A percentile compares a stretch with the other conserved stretches of the same genome.
phyloP scores from a whole-genome alignment of 2,113 vertebrate species.

The Cryptotis parvus region DNA sequence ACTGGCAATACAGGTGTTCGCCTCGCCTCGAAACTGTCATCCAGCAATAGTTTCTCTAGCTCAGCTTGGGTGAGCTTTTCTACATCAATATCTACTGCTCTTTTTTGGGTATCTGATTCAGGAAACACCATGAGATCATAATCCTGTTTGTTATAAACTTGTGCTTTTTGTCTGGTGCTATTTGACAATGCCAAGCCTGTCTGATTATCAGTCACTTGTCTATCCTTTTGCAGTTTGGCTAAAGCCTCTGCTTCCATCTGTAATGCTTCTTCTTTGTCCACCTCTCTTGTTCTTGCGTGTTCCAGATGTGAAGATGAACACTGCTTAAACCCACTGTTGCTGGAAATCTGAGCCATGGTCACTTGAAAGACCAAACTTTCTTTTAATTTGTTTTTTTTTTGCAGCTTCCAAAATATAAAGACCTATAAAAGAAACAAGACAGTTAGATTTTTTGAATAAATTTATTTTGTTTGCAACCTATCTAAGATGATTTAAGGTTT shows the following conservation, averaged over 20 bases:
- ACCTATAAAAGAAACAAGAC: slow-evolving; percentile 80
- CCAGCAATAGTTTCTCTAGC: slow-evolving; percentile 95
- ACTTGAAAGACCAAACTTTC: slow-evolving; percentile 84
- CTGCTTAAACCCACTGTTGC: slow-evolving; percentile 93
- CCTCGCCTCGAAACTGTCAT: slow-evolving; percentile 92
- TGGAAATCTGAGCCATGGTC: slow-evolving; percentile 97
- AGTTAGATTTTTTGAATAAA: slow-evolving; percentile 54
- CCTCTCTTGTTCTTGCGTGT: slow-evolving; percentile 88
- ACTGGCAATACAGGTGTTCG: slow-evolving; percentile 87
- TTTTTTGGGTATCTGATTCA: slow-evolving; percentile 91
- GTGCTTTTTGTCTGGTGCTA: slow-evolving; percentile 83
- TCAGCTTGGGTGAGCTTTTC: slow-evolving; percentile 95
- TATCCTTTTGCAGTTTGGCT: slow-evolving; percentile 94
- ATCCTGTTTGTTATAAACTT: slow-evolving; percentile 88
- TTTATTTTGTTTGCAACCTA: slow-evolving; percentile 60
- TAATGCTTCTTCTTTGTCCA: slow-evolving; percentile 98
- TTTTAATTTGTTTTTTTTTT: slow-evolving; percentile 62
- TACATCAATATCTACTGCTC: slow-evolving; percentile 91
- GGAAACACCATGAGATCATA: slow-evolving; percentile 98
- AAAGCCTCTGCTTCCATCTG: slow-evolving; percentile 98
- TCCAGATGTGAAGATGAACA: slow-evolving; percentile 86
- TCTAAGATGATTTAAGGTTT: not conserved
- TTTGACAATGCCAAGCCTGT: slow-evolving; percentile 83
- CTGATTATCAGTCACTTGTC: slow-evolving; percentile 81
- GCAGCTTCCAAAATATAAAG: slow-evolving; percentile 73